Base-by-base conservation (phyloP, 2,113 vertebrate species). In the Talpa occidentalis region DNA sequence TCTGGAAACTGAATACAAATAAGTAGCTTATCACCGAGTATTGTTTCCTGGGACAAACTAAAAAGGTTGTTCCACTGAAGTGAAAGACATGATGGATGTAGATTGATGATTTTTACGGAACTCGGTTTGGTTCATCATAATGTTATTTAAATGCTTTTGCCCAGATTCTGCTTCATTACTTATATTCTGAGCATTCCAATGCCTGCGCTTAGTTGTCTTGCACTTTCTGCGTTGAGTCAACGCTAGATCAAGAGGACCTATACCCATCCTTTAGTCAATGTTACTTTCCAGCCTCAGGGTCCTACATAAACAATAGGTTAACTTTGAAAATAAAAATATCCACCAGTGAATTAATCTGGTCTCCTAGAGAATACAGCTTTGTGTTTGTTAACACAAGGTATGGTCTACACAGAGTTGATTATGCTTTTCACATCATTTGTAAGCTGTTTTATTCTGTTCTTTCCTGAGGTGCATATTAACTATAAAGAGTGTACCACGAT, bases 381-480 rank as follows among this genome's bases (percentile, higher is more conserved):
- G 80, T 96, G 35, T 95, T 96, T 92, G 64, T 81, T 96, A 94
- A 97, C 28, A 96, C 73, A 93, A n/a, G 83, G 16, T 74, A 96
- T 44, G 91, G 17, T 96, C 91, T 89, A 94, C 26, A 84, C 90
- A 97, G 79, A 95, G 87, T 93, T 95, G 84, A 88, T 97, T 97
- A 97, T 96, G 93, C 93, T 96, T 96, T 91, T 84, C 97, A 88
- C 92, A 93, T 96, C 92, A 42, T 81, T 95, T 96, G 83, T 94
- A 95, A 98, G 95, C 60, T 93, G 91, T 96, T 95, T 95, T 97
- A 92, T 92, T 97, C 92, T 96, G 49, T 60, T 97, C 70, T 93
- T 97, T 93, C 90, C 89, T 96, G 95, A 96, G 91, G 1, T 32
- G 64, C 67, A 76, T 85, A 83, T 94, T 96, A 96, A 90, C 91